Evolutionary conservation across 2,888 invertebrate species (phyloP), one percentile per base, ranked within the genome.

Genomic region (Mongoloraphidia duomilia): DNA sequence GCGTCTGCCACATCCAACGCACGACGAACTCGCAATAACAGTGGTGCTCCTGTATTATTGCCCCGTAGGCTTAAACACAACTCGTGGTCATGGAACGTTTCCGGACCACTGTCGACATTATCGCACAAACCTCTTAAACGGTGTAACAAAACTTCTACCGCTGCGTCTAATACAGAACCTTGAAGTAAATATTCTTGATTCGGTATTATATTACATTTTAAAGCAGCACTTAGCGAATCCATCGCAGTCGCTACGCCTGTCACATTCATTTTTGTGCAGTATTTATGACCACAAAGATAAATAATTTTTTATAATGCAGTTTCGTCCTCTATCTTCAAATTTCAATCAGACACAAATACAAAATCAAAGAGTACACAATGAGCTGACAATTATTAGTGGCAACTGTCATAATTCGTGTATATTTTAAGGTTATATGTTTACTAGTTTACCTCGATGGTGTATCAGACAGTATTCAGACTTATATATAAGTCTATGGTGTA

Each of bases 181-280:
- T 95, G 88, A 4, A 96, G 71, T 47, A 95, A 71, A 63, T 93
- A 94, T 69, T 95, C 95, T 63, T 94, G 90, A 63, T 92, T 90
- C 0, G 93, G 92, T 46, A 93, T 83, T 47, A 91, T 90, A 58
- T 89, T 88, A 37, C 83, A 84, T 61, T 83, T 85, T 34, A 89
- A 61, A 4, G 90, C 90, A 56, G 85, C 82, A 33, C 79, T 78
- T 52, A 90, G 69, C 41, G 82, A 85, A 58, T 88, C 87, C 57
- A 84, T 80, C 2, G 85, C 84, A 44, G 81, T 80, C 38, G 78
- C 78, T 53, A 72, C 68, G 14, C 59, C 50, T 3, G 61, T 54
- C 62, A 63, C 26, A 26, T 26, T 26, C 26, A 26, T 26, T 26
- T 26, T 26, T 26, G 26, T 26, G 26, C 3, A 26, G 26, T 26